Base-by-base conservation (phyloP, 2,888 invertebrate genomes). In the Ryuthela nishihirai region DNA sequence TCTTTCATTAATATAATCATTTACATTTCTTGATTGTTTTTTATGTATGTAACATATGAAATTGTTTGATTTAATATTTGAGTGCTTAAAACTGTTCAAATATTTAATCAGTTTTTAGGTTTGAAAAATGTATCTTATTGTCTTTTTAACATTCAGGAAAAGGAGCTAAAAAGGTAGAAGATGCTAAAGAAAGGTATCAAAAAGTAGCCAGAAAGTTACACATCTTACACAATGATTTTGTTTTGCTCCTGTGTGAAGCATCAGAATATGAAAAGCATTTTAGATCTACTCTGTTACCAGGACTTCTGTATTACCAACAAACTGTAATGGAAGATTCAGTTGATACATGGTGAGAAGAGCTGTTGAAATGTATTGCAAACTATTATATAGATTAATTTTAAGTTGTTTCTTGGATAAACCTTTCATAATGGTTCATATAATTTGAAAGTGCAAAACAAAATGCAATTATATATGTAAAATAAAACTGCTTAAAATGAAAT, bases 211-310 rank as follows among this genome's bases (percentile, higher is more conserved):
- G 88, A 62, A 85, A 91, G 72, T 79, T 95, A 45, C 94, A 97
- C 75, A 80, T 88, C 59, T 87, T 90, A 0, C 95, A 97, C 77
- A 95, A 95, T 73, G 93, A 95, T 73, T 95, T 95, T 72, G 90
- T 95, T 45, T 75, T 95, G 55, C 80, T 91, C 40, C 78, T 95
- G 69, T 85, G 87, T 23, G 93, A 93, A 73, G 93, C 92, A 12
- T 84, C 85, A 18, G 88, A 92, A 74, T 91, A 91, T 70, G 93
- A 95, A 76, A 82, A 87, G 62, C 88, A 91, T 71, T 83, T 91
- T 70, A 80, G 90, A 67, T 87, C 85, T 0, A 86, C 87, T 26
- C 82, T 93, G 34, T 77, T 95, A 53, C 95, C 95, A 0, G 87
- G 87, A 25, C 78, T 94, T 44, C 78, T 93, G 64, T 89, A 92